These are phyloP conservation scores for Atractosteus spatula DNA, from an alignment of 2,113 vertebrate genomes.

Conservation along the genomic window DNA sequence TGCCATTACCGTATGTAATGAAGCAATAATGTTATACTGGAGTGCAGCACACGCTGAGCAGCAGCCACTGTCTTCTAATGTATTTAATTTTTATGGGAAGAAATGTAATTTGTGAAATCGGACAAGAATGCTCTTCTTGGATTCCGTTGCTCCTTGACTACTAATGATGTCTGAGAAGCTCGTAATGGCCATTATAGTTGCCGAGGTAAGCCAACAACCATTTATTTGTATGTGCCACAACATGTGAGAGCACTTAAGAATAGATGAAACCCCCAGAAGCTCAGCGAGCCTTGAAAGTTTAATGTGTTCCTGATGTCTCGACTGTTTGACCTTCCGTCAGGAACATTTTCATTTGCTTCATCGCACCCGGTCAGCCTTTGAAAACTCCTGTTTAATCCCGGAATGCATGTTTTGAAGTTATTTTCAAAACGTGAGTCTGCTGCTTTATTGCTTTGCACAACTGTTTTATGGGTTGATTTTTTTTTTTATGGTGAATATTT, in stretches of 20 bases:
- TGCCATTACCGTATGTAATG: too few species aligned
- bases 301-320: conserved; percentile 6
- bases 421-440: too few species aligned
- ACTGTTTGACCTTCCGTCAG: background rate
- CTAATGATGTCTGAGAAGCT: conserved; percentile 13
- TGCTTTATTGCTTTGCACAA: too few species aligned
- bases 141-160: background rate
- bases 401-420: background rate
- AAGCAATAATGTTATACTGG: too few species aligned
- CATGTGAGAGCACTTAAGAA: conserved; percentile 14
- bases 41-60: too few species aligned
- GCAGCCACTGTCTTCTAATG: too few species aligned
- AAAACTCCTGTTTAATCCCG: background rate
- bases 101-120: background rate
- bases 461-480: too few species aligned
- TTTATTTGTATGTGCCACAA: background rate
- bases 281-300: conserved; percentile 11
- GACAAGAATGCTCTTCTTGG: background rate
- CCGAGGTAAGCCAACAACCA: background rate
- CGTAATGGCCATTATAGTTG: background rate
- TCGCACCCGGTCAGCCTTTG: background rate
- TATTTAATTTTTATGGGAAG: background rate
- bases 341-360: background rate
- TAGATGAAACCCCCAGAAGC: too few species aligned
- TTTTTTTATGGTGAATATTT: too few species aligned